Conservation (phyloP, 64 coral and sea anemone genomes). For the Dendrophyllia cribrosa region DNA sequence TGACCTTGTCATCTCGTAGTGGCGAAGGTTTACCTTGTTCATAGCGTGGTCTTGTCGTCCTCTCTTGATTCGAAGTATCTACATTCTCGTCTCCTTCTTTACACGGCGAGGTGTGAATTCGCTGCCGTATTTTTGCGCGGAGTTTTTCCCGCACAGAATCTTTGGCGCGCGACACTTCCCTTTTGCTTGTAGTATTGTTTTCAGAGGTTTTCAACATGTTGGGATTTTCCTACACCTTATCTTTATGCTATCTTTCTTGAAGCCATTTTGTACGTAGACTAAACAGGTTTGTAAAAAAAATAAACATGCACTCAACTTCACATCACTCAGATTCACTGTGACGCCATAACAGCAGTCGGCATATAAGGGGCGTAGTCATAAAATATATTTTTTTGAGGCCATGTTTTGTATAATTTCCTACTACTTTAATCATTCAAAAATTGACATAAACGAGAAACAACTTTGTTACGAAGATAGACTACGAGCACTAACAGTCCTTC, state of each 20-base stretch:
- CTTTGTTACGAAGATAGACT: too few species aligned
- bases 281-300: not conserved
- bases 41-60: not conserved
- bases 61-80: constrained; percentile 1
- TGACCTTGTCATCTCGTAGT: not conserved
- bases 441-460: too few species aligned
- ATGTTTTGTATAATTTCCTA: not conserved
- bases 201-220: constrained; percentile 11
- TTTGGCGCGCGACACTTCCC: not conserved
- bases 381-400: not conserved
- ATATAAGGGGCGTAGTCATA: not conserved
- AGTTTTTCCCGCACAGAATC: constrained; percentile 20
- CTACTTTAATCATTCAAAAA: too few species aligned
- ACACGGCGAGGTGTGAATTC: not conserved
- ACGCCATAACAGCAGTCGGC: not conserved
- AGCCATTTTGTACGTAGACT: not conserved
- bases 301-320: not conserved
- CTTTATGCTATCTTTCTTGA: not conserved
- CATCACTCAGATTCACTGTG: not conserved
- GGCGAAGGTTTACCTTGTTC: not conserved
- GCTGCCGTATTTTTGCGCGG: constrained; percentile 21
- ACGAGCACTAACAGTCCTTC: too few species aligned
- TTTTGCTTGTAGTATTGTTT: not conserved
- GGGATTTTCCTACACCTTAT: not conserved
- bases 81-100: constrained; percentile 32